Conservation (phyloP, 2,113 vertebrate genomes). For the Agapornis roseicollis region DNA sequence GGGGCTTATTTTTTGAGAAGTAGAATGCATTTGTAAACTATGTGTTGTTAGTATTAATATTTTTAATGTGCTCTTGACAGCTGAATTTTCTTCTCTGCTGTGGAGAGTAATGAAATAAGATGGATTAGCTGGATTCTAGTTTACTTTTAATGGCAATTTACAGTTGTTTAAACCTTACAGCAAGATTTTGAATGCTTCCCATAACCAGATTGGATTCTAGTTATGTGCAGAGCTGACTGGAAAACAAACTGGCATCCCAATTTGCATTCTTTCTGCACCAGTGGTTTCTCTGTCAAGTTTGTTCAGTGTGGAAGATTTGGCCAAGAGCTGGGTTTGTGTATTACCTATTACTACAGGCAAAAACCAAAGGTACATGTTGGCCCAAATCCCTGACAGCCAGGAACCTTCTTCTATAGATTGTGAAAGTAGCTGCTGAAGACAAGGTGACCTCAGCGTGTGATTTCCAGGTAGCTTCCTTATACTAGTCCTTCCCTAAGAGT, state of each 20-base stretch:
- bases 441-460: not conserved
- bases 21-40: not conserved
- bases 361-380: not conserved
- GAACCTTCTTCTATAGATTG: not conserved
- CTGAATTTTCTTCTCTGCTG: constrained; percentile 4
- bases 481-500: not conserved
- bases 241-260: constrained; percentile 26
- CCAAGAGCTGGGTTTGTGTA: constrained; percentile 1
- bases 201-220: constrained; percentile 47
- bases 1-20: not conserved
- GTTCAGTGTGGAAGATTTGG: not conserved
- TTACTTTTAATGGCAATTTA: constrained; percentile 5
- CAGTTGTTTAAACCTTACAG: constrained; percentile 8
- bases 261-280: constrained; percentile 53
- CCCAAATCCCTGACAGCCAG: not conserved
- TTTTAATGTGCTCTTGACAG: constrained; percentile 28
- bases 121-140: not conserved
- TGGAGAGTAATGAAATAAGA: not conserved
- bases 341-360: constrained; percentile 46
- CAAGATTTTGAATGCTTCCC: constrained; percentile 7
- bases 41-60: not conserved
- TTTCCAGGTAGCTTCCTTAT: not conserved
- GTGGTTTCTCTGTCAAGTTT: constrained; percentile 10
- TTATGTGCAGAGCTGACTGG: constrained; percentile 21
- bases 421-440: not conserved